Base-by-base conservation (phyloP, 2,113 vertebrate genomes). In the Aramus guarauna region DNA sequence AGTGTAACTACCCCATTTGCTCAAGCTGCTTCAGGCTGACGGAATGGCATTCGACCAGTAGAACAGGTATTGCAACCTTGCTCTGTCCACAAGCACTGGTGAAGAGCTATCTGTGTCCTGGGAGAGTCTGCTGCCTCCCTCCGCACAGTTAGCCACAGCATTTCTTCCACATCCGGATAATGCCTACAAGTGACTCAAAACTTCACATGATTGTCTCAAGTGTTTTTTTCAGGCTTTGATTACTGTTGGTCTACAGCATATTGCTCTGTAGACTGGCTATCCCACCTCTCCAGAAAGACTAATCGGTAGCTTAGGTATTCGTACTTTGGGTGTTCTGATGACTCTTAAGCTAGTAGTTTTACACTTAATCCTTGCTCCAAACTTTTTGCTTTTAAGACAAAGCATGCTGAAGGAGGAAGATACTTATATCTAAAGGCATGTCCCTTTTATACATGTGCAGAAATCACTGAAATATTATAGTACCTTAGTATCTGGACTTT, bases 231-330 rank as follows among this genome's bases (percentile, higher is more conserved):
- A 88, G 18, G 53, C 23, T 92, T 64, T 56, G 11, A 56, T 22
- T 79, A 36, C 5, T 36, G 32, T 15, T 81, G 39, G 9, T 55
- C 41, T 91, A 58, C 19, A 55, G 18, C 36, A 34, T 4, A 32
- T 12, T 45, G 24, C 7, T 74, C 26, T 27, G 27, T 8, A 47
- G 19, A 63, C 16, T 32, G 36, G 21, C n/a, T 18, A 50, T 9
- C 14, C 19, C 22, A 41, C 17, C 53, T 59, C 60, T 34, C 55
- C 5, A 69, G n/a, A n/a, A 59, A 56, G 39, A 47, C 13, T 36
- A 16, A 53, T 2, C 0, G 0, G 6, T n/a, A 67, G 7, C 5
- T 80, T 26, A 60, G 3, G 9, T 45, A 73, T 58, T 74, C 18
- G 12, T 6, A 66, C 27, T 2, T 3, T 17, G 14, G 16, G 5